These are phyloP conservation scores for Venusia cambrica DNA, from an alignment of 2,888 invertebrate species.

Conservation along the genomic window DNA sequence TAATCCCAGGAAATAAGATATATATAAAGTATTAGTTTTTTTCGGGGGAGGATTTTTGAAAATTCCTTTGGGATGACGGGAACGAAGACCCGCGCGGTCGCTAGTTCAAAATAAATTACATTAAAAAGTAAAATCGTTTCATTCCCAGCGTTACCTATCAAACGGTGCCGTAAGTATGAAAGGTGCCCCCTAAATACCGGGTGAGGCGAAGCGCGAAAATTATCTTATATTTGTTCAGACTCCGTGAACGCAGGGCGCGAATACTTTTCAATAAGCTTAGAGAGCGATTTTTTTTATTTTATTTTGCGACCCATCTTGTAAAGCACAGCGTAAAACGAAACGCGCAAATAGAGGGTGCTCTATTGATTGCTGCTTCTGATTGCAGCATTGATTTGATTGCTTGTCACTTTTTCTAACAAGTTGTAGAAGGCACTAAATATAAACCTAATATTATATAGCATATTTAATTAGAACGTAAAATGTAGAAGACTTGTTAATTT, in stretches of 20 bases:
- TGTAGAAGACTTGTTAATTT: too few species aligned
- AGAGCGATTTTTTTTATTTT: slow-evolving; percentile 68
- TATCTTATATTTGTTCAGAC: slow-evolving; percentile 81
- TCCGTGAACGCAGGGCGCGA: slow-evolving; percentile 78
- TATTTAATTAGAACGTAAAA: too few species aligned
- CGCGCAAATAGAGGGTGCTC: slow-evolving; percentile 67
- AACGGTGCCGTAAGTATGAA: slow-evolving; percentile 75
- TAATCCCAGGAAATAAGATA: too few species aligned
- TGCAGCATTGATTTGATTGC: slow-evolving; percentile 38
- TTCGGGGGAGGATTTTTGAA: too few species aligned
- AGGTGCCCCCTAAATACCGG: slow-evolving; percentile 80
- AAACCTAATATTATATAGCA: too few species aligned
- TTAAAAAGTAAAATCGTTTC: slow-evolving; percentile 58
- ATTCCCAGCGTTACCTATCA: slow-evolving; percentile 49
- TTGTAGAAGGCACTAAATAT: slow-evolving; percentile 6
- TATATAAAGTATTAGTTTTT: too few species aligned
- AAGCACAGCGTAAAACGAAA: slow-evolving; percentile 58
- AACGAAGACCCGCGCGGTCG: too few species aligned
- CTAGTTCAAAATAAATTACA: slow-evolving; percentile 76
- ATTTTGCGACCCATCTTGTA: slow-evolving; percentile 69
- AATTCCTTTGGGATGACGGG: too few species aligned
- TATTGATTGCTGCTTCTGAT: slow-evolving; percentile 60
- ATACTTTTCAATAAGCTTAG: slow-evolving; percentile 81
- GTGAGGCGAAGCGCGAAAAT: slow-evolving; percentile 79
- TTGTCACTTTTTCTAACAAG: slow-evolving; percentile 20